Evolutionary conservation across 2,797 vertebrate genomes (phyloP).

Genomic region (Dryobates pubescens): DNA sequence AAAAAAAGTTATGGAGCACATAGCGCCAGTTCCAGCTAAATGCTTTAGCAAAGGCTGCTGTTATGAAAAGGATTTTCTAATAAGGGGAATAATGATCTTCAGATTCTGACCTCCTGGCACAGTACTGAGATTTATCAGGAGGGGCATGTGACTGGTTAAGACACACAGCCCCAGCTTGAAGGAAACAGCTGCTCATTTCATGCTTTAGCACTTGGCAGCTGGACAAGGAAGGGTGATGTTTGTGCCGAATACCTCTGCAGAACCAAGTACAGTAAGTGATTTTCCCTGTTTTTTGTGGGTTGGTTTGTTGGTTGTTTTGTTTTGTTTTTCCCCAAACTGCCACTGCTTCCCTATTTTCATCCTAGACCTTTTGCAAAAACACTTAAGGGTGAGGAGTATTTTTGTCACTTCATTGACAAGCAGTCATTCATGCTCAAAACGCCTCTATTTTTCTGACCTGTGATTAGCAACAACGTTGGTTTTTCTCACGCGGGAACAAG

Average conservation of each 20-base stretch:
- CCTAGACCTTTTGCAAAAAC: slow-evolving; percentile 40
- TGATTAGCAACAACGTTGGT: not conserved
- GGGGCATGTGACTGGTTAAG: slow-evolving; percentile 83
- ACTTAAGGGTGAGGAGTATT: not conserved
- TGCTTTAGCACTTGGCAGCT: slow-evolving; percentile 79
- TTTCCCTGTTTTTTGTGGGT: slow-evolving; percentile 34
- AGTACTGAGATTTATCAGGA: slow-evolving; percentile 77
- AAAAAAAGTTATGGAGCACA: slow-evolving; percentile 1
- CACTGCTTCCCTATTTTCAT: slow-evolving; percentile 43
- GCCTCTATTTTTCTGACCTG: slow-evolving; percentile 6
- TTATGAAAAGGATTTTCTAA: slow-evolving; percentile 70
- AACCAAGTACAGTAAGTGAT: slow-evolving; percentile 78
- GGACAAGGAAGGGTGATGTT: slow-evolving; percentile 78
- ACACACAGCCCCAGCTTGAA: slow-evolving; percentile 75
- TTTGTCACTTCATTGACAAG: slow-evolving; percentile 31
- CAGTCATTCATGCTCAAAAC: slow-evolving; percentile 11
- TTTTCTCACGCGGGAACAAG: not conserved
- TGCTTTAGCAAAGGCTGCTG: slow-evolving; percentile 38
- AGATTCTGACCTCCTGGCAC: slow-evolving; percentile 81
- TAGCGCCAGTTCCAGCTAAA: slow-evolving; percentile 12
- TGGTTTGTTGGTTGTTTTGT: not conserved
- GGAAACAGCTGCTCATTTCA: slow-evolving; percentile 83
- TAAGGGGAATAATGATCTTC: slow-evolving; percentile 73
- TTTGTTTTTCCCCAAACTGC: not conserved
- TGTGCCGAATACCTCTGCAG: slow-evolving; percentile 72